Evolutionary conservation across 1,140 invertebrate genomes (phyloP).

Genomic region (Thereuonema tuberculata): DNA sequence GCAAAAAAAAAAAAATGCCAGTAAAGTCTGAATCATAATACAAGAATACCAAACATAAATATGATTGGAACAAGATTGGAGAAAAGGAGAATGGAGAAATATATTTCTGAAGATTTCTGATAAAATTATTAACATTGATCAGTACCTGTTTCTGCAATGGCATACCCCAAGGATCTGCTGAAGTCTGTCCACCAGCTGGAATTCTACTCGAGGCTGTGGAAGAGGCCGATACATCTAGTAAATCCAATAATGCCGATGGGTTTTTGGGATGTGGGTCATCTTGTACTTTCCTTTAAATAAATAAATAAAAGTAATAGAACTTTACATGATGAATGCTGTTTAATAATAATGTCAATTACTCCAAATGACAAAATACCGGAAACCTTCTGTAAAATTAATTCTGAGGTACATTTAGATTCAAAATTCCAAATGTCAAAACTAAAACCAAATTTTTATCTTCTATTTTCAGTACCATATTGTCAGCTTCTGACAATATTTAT

Average conservation of each 20-base stretch:
- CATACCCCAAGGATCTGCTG: conserved; percentile 29
- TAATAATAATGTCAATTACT: too few species aligned
- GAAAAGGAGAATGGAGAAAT: not conserved
- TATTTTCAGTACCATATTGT: too few species aligned
- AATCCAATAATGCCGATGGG: conserved; percentile 60
- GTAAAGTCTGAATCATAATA: too few species aligned
- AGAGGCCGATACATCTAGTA: conserved; percentile 52
- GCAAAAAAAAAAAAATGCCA: too few species aligned
- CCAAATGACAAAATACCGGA: too few species aligned
- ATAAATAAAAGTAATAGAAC: conserved; percentile 2
- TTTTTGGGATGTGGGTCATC: not conserved
- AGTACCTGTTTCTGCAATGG: too few species aligned
- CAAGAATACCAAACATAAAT: not conserved
- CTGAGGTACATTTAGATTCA: too few species aligned
- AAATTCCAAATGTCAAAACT: too few species aligned
- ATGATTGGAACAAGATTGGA: not conserved
- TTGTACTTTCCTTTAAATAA: conserved; percentile 1
- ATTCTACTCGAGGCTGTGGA: conserved; percentile 13
- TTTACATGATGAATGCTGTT: not conserved
- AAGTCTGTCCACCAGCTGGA: conserved; percentile 2
- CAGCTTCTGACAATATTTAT: too few species aligned
- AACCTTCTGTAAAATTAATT: too few species aligned
- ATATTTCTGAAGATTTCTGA: not conserved
- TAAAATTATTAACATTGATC: not conserved
- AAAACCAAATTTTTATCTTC: too few species aligned